A percentile compares a stretch with the other conserved stretches of the same genome.
Evolutionary conservation across 2,888 invertebrate genomes (phyloP).

Genomic region (Lycia hirtaria): DNA sequence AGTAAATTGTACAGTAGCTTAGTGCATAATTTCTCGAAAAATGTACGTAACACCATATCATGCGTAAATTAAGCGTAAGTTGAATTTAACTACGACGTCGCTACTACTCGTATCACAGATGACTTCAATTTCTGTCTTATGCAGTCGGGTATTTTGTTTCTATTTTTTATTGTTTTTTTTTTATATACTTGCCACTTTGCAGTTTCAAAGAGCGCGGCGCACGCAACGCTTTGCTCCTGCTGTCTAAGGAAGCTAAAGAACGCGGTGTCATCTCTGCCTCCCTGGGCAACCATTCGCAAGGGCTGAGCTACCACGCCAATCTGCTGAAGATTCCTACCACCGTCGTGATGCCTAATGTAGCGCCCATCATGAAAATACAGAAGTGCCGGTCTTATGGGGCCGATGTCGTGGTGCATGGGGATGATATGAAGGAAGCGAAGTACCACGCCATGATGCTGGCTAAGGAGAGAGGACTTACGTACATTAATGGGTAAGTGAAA

Average conservation of each 20-base stretch:
- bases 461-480: conserved; percentile 89
- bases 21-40: no score
- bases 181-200: not conserved
- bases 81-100: no score
- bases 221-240: conserved; percentile 91
- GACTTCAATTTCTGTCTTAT: no score
- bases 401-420: conserved; percentile 92
- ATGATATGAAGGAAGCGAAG: conserved; percentile 94
- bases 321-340: conserved; percentile 89
- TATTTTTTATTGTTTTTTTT: not conserved
- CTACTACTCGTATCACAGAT: no score
- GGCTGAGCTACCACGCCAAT: conserved; percentile 91
- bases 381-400: conserved; percentile 94
- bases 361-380: conserved; percentile 98
- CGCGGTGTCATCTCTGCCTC: conserved; percentile 96
- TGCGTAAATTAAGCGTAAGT: no score
- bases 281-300: conserved; percentile 96
- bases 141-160: not conserved
- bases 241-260: conserved; percentile 89
- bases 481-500: conserved; percentile 92
- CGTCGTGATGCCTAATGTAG: conserved; percentile 97
- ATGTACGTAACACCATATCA: no score
- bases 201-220: conserved; percentile 98
- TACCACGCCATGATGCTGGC: conserved; percentile 90
- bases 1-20: no score